Evolutionary conservation across 1,140 invertebrate species (phyloP), one percentile per base, ranked within the genome.

Genomic region (Drosophila kanapiae): DNA sequence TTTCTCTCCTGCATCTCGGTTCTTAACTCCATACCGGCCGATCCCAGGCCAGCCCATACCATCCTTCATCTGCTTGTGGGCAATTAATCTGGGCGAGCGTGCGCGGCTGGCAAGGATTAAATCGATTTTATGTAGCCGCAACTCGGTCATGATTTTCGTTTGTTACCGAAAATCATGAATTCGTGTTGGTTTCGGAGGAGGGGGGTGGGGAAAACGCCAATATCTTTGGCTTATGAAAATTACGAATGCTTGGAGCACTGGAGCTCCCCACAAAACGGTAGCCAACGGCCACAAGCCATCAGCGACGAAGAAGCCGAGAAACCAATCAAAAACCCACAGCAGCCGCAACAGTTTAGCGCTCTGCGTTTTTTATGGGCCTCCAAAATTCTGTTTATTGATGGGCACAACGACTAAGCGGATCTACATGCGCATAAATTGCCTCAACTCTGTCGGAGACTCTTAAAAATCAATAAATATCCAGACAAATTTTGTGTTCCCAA

Each of bases 391-490:
- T 88, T 80, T 87, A 88, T 88, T 83, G 83, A 83, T 87, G 84
- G 84, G 64, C 82, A 80, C 82, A 84, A 68, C 65, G 63, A 72
- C 82, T 87, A 88, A 87, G 84, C 80, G 84, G 84, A 87, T 87
- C 80, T 87, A 70, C 67, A 78, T 72, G 78, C 51, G 71, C 80
- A 80, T 80, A 84, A 80, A 84, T 80, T 80, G 71, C 63, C 63
- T 33, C 53, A 54, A 40, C 69, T 47, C 51, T 29, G 64, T 31
- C 61, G 56, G 48, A 75, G 75, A 85, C 85, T 90, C 79, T 90
- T 90, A 90, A 90, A 90, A 90, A 90, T 85, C 85, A 90, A 90
- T 90, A 90, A 90, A 90, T 90, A 85, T 72, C 47, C 65, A 82
- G 53, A 71, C 78, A 82, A 90, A 81, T 77, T 90, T 84, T 72